Evolutionary conservation across 92 coral and sea anemone species (phyloP).

Genomic region (Pocillopora meandrina): DNA sequence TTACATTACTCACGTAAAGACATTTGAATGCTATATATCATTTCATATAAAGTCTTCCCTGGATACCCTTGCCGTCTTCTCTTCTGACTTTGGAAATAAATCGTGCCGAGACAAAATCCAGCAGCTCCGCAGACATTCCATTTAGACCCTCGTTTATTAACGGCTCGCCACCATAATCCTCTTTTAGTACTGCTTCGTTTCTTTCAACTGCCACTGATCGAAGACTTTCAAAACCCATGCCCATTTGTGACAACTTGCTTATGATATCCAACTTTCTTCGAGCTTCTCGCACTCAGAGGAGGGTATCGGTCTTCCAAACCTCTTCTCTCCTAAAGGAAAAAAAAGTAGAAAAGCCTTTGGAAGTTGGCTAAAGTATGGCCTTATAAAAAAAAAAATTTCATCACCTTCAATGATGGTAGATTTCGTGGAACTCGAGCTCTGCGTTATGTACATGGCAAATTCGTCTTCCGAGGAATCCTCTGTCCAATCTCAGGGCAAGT

Average conservation of each 20-base stretch:
- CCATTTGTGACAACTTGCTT: conserved; percentile 44
- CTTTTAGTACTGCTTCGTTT: conserved; percentile 9
- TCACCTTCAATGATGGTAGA: too few relatives aligned
- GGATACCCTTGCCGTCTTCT: neutral
- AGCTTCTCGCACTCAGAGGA: conserved; percentile 31
- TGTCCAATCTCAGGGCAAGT: too few relatives aligned
- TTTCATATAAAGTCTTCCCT: neutral
- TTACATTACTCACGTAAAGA: conserved; percentile 39
- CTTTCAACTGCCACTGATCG: conserved; percentile 19
- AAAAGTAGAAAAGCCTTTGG: too few relatives aligned
- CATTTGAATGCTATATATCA: conserved; percentile 41
- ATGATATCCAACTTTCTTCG: conserved; percentile 38
- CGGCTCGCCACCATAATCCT: conserved; percentile 21
- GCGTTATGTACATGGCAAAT: too few relatives aligned
- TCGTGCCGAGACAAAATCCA: too few relatives aligned
- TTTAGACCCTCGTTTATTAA: conserved; percentile 14
- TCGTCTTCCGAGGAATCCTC: too few relatives aligned
- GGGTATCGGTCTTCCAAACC: conserved; percentile 2
- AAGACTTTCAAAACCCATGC: conserved; percentile 24
- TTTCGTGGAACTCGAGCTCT: too few relatives aligned
- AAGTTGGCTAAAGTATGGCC: too few relatives aligned
- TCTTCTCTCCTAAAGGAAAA: too few relatives aligned
- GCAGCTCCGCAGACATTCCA: neutral
- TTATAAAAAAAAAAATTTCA: too few relatives aligned
- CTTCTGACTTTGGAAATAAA: too few relatives aligned